phyloP scores from a whole-genome alignment of 1,140 invertebrate genomes.

The Hermatobates lingyangjiaoensis region DNA sequence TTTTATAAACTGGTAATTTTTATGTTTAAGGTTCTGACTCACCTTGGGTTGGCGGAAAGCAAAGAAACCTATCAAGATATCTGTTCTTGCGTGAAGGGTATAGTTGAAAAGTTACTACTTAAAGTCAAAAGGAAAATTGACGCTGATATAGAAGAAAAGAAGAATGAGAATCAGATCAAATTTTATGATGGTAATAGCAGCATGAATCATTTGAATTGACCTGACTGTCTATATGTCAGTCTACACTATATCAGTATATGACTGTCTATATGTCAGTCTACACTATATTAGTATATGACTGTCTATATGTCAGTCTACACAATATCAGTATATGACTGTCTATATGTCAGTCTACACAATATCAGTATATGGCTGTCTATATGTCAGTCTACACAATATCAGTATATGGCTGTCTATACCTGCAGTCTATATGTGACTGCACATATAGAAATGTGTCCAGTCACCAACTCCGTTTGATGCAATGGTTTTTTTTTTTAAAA shows the following conservation, averaged over 20 bases:
- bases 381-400: neutral
- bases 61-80: neutral
- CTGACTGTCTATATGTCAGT: neutral
- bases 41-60: neutral
- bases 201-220: neutral
- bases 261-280: neutral
- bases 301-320: neutral
- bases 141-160: neutral
- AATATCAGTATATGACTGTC: neutral
- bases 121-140: constrained; percentile 1
- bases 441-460: neutral
- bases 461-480: neutral
- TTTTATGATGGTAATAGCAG: neutral
- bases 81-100: neutral
- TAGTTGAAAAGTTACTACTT: neutral
- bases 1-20: neutral
- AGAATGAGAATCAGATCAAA: neutral
- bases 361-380: neutral
- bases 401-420: neutral
- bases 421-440: neutral
- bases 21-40: neutral
- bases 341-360: neutral
- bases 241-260: neutral
- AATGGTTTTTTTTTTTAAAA: neutral
- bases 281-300: neutral